Conservation (phyloP, 2,797 vertebrate genomes). For the Garrulus glandarius region DNA sequence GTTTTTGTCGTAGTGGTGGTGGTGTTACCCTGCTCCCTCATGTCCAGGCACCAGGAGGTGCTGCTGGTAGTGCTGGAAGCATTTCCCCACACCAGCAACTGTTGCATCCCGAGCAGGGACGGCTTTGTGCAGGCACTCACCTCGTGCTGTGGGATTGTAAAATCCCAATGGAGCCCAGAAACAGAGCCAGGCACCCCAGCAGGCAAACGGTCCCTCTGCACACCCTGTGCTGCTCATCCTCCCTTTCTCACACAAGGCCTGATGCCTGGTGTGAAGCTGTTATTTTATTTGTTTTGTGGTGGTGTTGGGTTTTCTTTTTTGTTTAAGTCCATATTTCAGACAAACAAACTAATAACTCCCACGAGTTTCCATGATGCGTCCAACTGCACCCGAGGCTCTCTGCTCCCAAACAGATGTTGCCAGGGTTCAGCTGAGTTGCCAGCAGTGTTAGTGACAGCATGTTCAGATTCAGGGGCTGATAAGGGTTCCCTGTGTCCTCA, state of each 20-base stretch:
- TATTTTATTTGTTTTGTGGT: neutral
- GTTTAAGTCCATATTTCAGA: neutral
- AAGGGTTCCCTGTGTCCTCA: neutral
- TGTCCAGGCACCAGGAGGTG: slow-evolving; percentile 22
- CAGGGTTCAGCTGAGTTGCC: neutral
- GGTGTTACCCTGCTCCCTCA: neutral
- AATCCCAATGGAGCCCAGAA: neutral
- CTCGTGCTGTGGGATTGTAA: neutral
- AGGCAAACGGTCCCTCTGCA: neutral
- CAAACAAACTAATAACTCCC: neutral
- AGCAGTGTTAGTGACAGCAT: neutral
- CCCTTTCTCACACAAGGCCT: neutral
- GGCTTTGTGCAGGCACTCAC: neutral
- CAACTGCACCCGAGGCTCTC: neutral
- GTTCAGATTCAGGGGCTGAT: neutral
- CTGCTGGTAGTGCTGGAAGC: neutral
- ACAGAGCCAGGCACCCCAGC: neutral
- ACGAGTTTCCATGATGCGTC: neutral
- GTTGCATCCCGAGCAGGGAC: neutral
- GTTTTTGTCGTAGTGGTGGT: neutral
- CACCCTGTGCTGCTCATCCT: neutral
- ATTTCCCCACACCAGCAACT: neutral
- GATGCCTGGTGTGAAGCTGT: neutral
- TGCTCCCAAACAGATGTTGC: slow-evolving; percentile 12
- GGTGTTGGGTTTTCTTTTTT: neutral